phyloP scores from a whole-genome alignment of 2,113 vertebrate genomes.

The Callocephalon fimbriatum region DNA sequence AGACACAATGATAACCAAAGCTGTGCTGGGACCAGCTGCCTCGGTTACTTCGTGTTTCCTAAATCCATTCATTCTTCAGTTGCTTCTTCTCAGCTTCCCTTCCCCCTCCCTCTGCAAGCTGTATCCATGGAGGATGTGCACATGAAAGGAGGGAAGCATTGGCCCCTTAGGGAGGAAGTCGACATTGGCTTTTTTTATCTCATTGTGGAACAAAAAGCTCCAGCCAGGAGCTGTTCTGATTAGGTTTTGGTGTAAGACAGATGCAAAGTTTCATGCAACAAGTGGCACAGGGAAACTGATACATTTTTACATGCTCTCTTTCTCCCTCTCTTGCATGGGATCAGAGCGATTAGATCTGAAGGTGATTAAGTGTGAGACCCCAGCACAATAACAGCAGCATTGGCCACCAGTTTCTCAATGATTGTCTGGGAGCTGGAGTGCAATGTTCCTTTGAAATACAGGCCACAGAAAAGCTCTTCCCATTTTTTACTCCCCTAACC shows the following conservation, averaged over 20 bases:
- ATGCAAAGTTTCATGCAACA: not conserved
- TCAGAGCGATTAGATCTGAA: not conserved
- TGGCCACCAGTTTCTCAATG: not conserved
- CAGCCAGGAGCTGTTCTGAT: not conserved
- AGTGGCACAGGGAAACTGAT: not conserved
- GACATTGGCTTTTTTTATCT: not conserved
- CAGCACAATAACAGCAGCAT: not conserved
- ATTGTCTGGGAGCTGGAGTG: not conserved
- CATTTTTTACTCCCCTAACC: not conserved
- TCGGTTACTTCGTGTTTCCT: not conserved
- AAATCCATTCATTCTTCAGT: not conserved
- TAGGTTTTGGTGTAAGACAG: not conserved
- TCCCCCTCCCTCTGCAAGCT: not conserved
- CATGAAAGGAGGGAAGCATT: not conserved
- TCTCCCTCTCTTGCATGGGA: not conserved
- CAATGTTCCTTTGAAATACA: not conserved
- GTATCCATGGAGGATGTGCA: not conserved
- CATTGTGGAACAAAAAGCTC: not conserved
- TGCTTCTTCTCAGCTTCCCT: not conserved
- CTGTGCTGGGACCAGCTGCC: not conserved
- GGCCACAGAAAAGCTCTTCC: not conserved
- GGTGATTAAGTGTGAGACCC: not conserved
- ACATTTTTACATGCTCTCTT: not conserved
- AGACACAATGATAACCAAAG: not conserved
- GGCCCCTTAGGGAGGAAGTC: not conserved